These are phyloP conservation scores for Camponotus pennsylvanicus DNA, from an alignment of 1,140 invertebrate genomes.

Conservation along the genomic window DNA sequence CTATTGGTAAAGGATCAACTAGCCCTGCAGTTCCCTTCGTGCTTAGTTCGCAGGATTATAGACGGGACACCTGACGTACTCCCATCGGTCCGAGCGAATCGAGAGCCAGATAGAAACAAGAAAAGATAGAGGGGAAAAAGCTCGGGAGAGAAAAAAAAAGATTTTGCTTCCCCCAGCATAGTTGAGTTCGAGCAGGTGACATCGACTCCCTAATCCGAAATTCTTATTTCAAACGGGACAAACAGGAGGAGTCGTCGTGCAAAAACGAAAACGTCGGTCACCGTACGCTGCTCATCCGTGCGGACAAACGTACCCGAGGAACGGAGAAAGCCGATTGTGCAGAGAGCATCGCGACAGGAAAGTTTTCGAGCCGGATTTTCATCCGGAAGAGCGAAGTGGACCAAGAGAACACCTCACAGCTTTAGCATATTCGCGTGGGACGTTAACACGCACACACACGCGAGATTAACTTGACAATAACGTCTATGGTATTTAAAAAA, in stretches of 20 bases:
- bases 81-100: slow-evolving; percentile 48
- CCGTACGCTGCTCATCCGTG: slow-evolving; percentile 39
- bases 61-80: slow-evolving; percentile 55
- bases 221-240: slow-evolving; percentile 58
- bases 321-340: slow-evolving; percentile 57
- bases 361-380: slow-evolving; percentile 58
- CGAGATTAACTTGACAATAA: slow-evolving; percentile 17
- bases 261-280: slow-evolving; percentile 41
- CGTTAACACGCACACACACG: slow-evolving; percentile 31
- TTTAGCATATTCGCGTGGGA: slow-evolving; percentile 46
- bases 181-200: slow-evolving; percentile 45
- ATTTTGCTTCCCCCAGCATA: slow-evolving; percentile 13
- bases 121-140: not conserved
- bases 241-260: slow-evolving; percentile 37
- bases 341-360: slow-evolving; percentile 43
- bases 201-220: slow-evolving; percentile 47
- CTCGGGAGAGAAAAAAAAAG: slow-evolving; percentile 5
- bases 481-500: not conserved
- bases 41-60: slow-evolving; percentile 57
- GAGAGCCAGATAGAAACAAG: slow-evolving; percentile 34
- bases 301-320: slow-evolving; percentile 49
- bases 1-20: slow-evolving; percentile 28
- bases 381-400: slow-evolving; percentile 42
- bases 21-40: slow-evolving; percentile 40
- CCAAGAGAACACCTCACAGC: slow-evolving; percentile 38